phyloP scores from a whole-genome alignment of 2,888 invertebrate species.

The Melanostoma mellinum region DNA sequence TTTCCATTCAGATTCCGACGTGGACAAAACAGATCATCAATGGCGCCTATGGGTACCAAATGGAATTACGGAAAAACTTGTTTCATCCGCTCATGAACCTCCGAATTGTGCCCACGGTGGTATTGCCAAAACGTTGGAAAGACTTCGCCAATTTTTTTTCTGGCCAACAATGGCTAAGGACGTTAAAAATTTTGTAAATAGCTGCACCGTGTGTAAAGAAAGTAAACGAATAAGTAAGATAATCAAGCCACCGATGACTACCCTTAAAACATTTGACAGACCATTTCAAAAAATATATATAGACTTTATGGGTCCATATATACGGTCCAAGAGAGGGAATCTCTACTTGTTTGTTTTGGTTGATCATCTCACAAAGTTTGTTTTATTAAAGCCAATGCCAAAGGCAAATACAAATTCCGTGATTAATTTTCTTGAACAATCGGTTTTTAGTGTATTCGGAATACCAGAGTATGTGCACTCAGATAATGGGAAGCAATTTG shows the following conservation, averaged over 20 bases:
- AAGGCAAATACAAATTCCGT: conserved; percentile 57
- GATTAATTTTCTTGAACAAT: conserved; percentile 52
- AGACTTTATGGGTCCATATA: conserved; percentile 63
- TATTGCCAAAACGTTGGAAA: background rate
- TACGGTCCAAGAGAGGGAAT: conserved; percentile 19
- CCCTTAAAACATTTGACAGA: background rate
- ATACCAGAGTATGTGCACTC: conserved; percentile 73
- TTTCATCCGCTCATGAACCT: too few relatives aligned
- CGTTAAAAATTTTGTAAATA: conserved; percentile 13
- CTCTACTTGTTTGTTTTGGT: conserved; percentile 55
- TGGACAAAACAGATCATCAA: too few relatives aligned
- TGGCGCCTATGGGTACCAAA: too few relatives aligned
- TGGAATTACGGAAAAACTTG: too few relatives aligned
- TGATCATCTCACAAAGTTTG: conserved; percentile 66
- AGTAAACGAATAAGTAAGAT: conserved; percentile 29
- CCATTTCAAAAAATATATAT: conserved; percentile 58
- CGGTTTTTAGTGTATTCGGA: conserved; percentile 65
- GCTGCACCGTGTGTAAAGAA: conserved; percentile 41
- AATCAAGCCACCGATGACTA: conserved; percentile 14
- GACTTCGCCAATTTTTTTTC: conserved; percentile 42
- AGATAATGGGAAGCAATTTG: conserved; percentile 75
- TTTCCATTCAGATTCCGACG: too few relatives aligned
- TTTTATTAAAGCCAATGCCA: conserved; percentile 23
- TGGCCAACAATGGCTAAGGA: conserved; percentile 65
- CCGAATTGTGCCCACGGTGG: too few relatives aligned